Evolutionary conservation across 2,888 invertebrate species (phyloP).

Genomic region (Brachyptera risi): DNA sequence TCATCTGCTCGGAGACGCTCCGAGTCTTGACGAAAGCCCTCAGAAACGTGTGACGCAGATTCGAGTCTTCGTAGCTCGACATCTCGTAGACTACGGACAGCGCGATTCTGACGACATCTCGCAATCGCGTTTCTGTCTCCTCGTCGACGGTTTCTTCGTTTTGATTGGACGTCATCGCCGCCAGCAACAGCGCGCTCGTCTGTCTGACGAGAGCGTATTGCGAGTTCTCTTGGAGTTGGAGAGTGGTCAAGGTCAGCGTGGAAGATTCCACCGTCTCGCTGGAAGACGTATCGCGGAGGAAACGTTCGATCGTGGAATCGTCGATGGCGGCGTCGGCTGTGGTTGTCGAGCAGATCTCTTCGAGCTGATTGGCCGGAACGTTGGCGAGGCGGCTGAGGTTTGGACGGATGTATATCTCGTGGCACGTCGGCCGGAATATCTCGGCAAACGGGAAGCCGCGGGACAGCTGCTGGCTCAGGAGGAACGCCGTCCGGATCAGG

Average conservation of each 20-base stretch:
- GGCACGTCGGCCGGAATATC: conserved; percentile 56
- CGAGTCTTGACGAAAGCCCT: conserved; percentile 28
- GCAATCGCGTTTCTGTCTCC: not conserved
- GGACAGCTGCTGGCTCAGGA: conserved; percentile 60
- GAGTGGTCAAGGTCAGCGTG: conserved; percentile 43
- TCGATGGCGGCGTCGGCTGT: conserved; percentile 35
- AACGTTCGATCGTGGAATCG: not conserved
- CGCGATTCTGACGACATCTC: conserved; percentile 33
- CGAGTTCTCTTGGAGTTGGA: conserved; percentile 52
- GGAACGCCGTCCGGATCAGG: conserved; percentile 59
- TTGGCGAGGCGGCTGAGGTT: conserved; percentile 27
- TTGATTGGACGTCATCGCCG: not conserved
- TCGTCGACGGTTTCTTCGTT: not conserved
- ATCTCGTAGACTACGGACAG: conserved; percentile 46
- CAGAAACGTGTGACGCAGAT: conserved; percentile 41
- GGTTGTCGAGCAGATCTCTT: conserved; percentile 41
- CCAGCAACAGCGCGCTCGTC: conserved; percentile 47
- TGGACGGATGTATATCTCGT: conserved; percentile 63
- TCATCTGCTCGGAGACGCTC: not conserved
- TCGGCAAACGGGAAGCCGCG: conserved; percentile 54
- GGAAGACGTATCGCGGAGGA: not conserved
- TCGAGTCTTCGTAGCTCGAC: conserved; percentile 43
- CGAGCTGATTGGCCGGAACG: conserved; percentile 48
- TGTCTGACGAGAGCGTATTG: conserved; percentile 53
- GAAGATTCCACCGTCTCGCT: not conserved